Percentiles rank a stretch among this genome's conserved stretches.
phyloP scores from a whole-genome alignment of 2,888 invertebrate genomes.

The Drosophila mimica region DNA sequence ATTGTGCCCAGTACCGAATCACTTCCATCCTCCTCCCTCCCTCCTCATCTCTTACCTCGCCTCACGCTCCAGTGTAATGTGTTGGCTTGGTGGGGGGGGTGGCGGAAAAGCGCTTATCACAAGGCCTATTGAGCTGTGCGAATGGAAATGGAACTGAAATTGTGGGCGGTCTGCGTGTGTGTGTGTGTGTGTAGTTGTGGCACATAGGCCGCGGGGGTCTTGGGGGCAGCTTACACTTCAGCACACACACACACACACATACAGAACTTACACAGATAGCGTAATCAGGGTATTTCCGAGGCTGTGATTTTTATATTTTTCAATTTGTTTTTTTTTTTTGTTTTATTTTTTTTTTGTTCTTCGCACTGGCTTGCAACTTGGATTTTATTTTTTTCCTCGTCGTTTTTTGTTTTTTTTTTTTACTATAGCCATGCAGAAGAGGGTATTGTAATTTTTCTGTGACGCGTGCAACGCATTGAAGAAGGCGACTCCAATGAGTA shows the following conservation, averaged over 20 bases:
- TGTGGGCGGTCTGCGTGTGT: constrained; percentile 27
- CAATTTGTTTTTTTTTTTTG: constrained; percentile 66
- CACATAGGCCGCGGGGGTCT: background rate
- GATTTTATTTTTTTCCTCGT: constrained; percentile 10
- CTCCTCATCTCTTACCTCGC: background rate
- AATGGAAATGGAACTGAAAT: constrained; percentile 59
- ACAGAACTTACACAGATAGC: constrained; percentile 72
- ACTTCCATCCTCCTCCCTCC: background rate
- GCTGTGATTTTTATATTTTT: constrained; percentile 82
- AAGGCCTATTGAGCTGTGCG: constrained; percentile 77
- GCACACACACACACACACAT: constrained; percentile 34
- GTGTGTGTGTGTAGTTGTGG: constrained; percentile 29
- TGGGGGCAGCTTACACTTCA: constrained; percentile 51
- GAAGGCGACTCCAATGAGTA: background rate
- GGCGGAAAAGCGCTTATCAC: constrained; percentile 67
- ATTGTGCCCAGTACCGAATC: constrained; percentile 34
- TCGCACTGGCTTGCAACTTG: constrained; percentile 17
- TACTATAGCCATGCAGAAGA: background rate
- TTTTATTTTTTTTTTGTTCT: constrained; percentile 32
- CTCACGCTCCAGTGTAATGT: background rate
- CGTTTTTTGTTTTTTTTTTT: constrained; percentile 14
- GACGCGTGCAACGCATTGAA: background rate
- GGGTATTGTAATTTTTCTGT: background rate
- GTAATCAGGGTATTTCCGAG: constrained; percentile 83
- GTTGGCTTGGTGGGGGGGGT: background rate